phyloP scores from a whole-genome alignment of 1,140 invertebrate species.

The Psix sp. region DNA sequence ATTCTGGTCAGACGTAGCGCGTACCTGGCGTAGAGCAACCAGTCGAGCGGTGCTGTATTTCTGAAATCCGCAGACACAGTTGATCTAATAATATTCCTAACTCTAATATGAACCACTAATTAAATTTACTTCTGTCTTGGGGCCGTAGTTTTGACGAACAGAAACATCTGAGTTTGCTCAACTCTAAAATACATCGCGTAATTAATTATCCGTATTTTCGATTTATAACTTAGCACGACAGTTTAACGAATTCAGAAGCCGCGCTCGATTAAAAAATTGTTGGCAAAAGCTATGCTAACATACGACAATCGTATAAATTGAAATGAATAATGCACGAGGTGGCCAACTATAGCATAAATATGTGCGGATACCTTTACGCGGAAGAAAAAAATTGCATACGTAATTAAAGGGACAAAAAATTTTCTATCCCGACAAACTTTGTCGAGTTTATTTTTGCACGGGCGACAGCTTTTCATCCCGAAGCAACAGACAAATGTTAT shows the following conservation, averaged over 20 bases:
- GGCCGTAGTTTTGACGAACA: constrained; percentile 16
- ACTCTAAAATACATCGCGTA: constrained; percentile 17
- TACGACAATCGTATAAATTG: constrained; percentile 12
- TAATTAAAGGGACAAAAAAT: constrained; percentile 36
- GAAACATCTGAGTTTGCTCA: constrained; percentile 5
- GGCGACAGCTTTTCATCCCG: constrained; percentile 27
- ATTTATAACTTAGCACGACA: not conserved
- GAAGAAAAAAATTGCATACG: constrained; percentile 24
- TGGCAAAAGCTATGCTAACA: not conserved
- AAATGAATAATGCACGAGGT: constrained; percentile 15
- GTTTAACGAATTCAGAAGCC: not conserved
- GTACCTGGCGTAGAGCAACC: constrained; percentile 45
- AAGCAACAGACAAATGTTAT: constrained; percentile 36
- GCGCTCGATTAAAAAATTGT: constrained; percentile 15
- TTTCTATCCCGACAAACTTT: constrained; percentile 31
- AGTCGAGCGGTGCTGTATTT: constrained; percentile 22
- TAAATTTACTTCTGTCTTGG: constrained; percentile 41
- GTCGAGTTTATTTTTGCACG: constrained; percentile 27
- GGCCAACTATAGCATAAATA: constrained; percentile 27
- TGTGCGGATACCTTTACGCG: constrained; percentile 6
- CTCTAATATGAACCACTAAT: constrained; percentile 39
- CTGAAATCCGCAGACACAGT: constrained; percentile 25
- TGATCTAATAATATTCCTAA: constrained; percentile 41
- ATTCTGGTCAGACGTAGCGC: constrained; percentile 24
- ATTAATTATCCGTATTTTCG: constrained; percentile 22